phyloP scores from a whole-genome alignment of 2,888 invertebrate genomes.

The Athalia circularis region DNA sequence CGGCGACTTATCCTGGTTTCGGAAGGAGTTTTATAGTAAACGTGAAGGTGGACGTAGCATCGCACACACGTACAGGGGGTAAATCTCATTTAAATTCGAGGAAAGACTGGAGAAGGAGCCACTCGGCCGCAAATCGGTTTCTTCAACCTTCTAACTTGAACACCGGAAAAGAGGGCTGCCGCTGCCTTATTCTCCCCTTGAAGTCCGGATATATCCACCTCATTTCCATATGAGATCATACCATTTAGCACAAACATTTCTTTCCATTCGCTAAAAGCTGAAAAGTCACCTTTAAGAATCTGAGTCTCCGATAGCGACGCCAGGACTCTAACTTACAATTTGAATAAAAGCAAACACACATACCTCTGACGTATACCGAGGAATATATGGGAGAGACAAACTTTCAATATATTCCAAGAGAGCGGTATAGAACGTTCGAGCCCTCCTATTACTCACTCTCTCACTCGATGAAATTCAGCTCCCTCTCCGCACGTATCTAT shows the following conservation, averaged over 20 bases:
- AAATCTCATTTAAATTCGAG: conserved; percentile 32
- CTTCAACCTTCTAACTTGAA: conserved; percentile 26
- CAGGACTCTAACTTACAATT: conserved; percentile 72
- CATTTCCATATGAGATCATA: conserved; percentile 72
- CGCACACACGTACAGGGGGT: conserved; percentile 14
- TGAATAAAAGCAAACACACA: conserved; percentile 74
- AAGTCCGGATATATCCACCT: conserved; percentile 46
- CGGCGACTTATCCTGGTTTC: neutral
- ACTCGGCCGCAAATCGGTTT: conserved; percentile 18
- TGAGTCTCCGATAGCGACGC: conserved; percentile 35
- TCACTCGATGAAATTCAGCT: neutral
- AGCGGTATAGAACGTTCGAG: conserved; percentile 23
- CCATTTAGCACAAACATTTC: conserved; percentile 72
- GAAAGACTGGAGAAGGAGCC: conserved; percentile 26
- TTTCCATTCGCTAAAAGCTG: conserved; percentile 68
- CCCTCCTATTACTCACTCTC: conserved; percentile 11
- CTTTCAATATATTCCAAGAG: conserved; percentile 43
- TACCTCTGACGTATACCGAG: conserved; percentile 52
- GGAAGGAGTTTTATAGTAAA: conserved; percentile 1
- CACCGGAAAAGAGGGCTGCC: neutral
- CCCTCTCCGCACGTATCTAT: neutral
- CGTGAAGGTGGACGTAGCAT: conserved; percentile 8
- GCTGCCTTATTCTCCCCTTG: conserved; percentile 1
- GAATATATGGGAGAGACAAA: conserved; percentile 25
- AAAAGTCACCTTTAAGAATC: conserved; percentile 11